A percentile compares a stretch with the other conserved stretches of the same genome.
These are phyloP conservation scores for Cosmia trapezina DNA, from an alignment of 2,888 invertebrate genomes.

Conservation along the genomic window DNA sequence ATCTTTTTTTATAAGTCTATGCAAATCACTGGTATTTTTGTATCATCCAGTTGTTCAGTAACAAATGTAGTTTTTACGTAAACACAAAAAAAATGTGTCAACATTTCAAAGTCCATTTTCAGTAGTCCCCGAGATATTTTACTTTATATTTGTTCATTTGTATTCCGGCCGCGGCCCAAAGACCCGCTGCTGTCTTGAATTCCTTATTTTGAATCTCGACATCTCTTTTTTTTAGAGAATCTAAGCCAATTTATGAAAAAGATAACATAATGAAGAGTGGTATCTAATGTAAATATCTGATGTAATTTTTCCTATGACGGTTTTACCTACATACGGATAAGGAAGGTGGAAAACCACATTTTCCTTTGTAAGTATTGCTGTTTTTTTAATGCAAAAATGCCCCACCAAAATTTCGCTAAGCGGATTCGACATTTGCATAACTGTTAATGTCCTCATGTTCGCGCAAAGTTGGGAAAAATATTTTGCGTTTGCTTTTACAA, in stretches of 20 bases:
- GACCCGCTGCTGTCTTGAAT: constrained; percentile 77
- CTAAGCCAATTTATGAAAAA: constrained; percentile 55
- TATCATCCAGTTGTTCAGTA: constrained; percentile 18
- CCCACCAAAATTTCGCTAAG: constrained; percentile 66
- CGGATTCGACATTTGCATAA: constrained; percentile 72
- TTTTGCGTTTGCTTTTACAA: constrained; percentile 65
- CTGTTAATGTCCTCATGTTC: constrained; percentile 69
- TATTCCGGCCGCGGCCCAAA: constrained; percentile 75
- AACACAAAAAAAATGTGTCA: constrained; percentile 69
- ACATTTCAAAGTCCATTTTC: constrained; percentile 76
- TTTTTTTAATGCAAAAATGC: constrained; percentile 62
- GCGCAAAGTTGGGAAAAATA: constrained; percentile 69
- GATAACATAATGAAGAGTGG: constrained; percentile 39
- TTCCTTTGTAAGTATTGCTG: background rate
- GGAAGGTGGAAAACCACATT: background rate
- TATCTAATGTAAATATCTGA: constrained; percentile 34
- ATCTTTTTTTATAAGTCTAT: too few species aligned
- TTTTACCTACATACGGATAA: background rate
- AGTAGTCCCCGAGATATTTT: constrained; percentile 73
- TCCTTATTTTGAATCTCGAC: constrained; percentile 77
- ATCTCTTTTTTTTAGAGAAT: constrained; percentile 67
- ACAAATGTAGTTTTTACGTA: constrained; percentile 42
- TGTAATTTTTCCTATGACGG: constrained; percentile 25
- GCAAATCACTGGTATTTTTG: constrained; percentile 5
- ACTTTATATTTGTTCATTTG: constrained; percentile 82